A percentile compares a stretch with the other conserved stretches of the same genome.
Evolutionary conservation across 2,888 invertebrate species (phyloP).

Genomic region (Hermodice carunculata): DNA sequence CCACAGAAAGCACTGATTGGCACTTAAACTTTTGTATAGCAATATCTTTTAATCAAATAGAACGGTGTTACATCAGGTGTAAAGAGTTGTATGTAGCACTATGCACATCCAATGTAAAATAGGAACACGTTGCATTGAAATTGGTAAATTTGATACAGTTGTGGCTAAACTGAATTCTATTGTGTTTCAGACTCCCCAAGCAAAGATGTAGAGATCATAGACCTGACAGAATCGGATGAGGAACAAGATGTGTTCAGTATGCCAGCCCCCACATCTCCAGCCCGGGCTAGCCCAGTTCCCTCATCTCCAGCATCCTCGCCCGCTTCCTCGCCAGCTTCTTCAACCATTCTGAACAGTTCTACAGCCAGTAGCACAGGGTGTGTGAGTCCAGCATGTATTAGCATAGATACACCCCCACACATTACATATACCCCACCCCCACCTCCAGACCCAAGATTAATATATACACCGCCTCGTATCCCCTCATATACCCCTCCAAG

Average conservation of each 20-base stretch:
- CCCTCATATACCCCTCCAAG: not conserved
- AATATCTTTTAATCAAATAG: too few relatives aligned
- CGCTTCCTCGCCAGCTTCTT: not conserved
- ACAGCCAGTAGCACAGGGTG: conserved; percentile 17
- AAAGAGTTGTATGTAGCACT: too few relatives aligned
- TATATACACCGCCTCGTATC: too few relatives aligned
- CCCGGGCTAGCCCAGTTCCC: not conserved
- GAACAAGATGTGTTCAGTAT: conserved; percentile 24
- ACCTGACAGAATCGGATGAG: conserved; percentile 38
- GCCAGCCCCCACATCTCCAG: conserved; percentile 3
- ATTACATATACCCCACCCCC: not conserved
- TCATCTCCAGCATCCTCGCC: not conserved
- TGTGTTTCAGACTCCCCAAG: conserved; percentile 20
- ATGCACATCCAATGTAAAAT: too few relatives aligned
- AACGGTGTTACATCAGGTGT: too few relatives aligned
- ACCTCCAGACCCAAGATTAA: too few relatives aligned
- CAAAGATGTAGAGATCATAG: conserved; percentile 35
- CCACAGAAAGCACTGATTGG: too few relatives aligned
- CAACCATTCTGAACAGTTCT: not conserved
- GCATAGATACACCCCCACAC: conserved; percentile 31
- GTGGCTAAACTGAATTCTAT: too few relatives aligned
- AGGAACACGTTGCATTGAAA: too few relatives aligned
- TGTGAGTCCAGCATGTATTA: conserved; percentile 32
- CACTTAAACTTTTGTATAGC: too few relatives aligned
- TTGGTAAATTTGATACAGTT: too few relatives aligned